Base-by-base conservation (phyloP, 1,140 invertebrate species). In the Ostrea denselamellosa region DNA sequence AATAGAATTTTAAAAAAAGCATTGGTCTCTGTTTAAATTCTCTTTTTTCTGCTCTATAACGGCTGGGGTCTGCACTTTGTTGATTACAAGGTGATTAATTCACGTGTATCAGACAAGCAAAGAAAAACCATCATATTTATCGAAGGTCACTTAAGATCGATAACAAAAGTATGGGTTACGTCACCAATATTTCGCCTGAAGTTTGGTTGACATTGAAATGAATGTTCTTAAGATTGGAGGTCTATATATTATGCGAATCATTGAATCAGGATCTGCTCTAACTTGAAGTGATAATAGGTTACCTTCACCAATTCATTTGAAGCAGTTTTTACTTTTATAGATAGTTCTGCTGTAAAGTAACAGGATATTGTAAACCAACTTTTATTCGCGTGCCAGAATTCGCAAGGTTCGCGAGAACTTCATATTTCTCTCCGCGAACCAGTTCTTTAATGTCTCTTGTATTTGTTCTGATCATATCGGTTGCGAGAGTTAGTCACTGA, bases 11-110 rank as follows among this genome's bases (percentile, higher is more conserved):
- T n/a, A n/a, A n/a, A n/a, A 34, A 34, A 77, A 77, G 17, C 68
- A 9, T 28, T 34, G 28, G 68, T 77, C 68, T 12, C 68, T 77
- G 68, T 77, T 77, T 77, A 77, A 77, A 77, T 25, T 34, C 68
- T 77, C 28, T 77, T 28, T 77, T 77, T 77, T 77, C 14, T 8
- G 28, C 22, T 77, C 68, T n/a, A 28, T 62, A 62, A 19, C 56
- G 17, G 14, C 28, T 34, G 22, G 28, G 25, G 25, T 34, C 68
- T 77, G 68, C 68, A 34, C 25, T 25, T 34, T 34, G 9, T 14
- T 77, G 68, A 77, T 77, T 77, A 77, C 25, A 77, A 34, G 25
- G 28, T 28, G 28, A 34, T 34, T 77, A 77, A 77, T 77, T 25
- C 68, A 28, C 5, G 68, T 28, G 10, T 77, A 77, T 28, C 25